Evolutionary conservation across 2,113 vertebrate species (phyloP), one percentile per base, ranked within the genome.

Genomic region (Pomatostomus ruficeps): DNA sequence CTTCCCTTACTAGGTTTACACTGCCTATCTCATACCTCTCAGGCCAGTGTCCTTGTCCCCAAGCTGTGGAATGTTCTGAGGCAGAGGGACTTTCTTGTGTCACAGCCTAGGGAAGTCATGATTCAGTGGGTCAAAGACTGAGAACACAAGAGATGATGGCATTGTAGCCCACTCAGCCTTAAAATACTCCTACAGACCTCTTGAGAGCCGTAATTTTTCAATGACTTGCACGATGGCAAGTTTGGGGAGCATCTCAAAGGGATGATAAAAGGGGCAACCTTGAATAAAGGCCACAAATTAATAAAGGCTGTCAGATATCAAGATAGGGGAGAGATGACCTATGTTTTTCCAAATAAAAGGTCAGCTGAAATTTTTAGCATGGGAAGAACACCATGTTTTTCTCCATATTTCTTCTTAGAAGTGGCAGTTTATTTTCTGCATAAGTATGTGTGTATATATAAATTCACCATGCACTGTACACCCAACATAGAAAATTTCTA

Each of bases 261-360:
- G 43, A 82, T 92, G 91, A 24, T 95, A 97, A 95, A 96, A 91
- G 89, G 80, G 68, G 3, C 43, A 89, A 91, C 55, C 55, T 84
- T 82, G 61, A 89, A 54, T 42, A 89, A 89, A 91, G 55, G 29
- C 81, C 77, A 85, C 48, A 74, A 75, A 91, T 71, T 14, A 85
- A 67, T 79, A 93, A 91, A 89, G 43, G 28, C 86, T 91, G 68
- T 52, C 86, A 91, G 68, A 91, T 85, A 92, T 95, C 87, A 94
- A 88, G 77, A 95, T 6, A 49, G 54, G 26, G 67, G 74, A 95
- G 78, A 96, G 43, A 78, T 93, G 95, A 91, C 91, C 87, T 88
- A 95, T 92, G 57, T 96, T 95, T 95, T 96, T 95, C 95, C 94
- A 91, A 96, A 95, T 38, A 83, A 94, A 96, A 96, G 87, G 89